These are phyloP conservation scores for Brachyptera risi DNA, from an alignment of 2,888 invertebrate genomes.

Conservation along the genomic window DNA sequence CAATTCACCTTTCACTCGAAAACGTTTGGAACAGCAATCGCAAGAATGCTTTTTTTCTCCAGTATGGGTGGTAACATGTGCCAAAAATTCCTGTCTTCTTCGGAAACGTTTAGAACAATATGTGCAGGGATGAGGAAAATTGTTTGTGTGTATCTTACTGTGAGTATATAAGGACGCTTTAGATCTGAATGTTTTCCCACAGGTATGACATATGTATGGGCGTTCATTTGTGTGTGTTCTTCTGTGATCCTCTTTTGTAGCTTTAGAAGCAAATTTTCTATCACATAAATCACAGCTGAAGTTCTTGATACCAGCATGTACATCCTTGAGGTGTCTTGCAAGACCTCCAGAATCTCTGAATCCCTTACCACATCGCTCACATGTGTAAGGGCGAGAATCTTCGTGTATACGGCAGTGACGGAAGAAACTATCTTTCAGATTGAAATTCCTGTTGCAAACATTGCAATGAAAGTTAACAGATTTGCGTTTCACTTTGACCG, in stretches of 20 bases:
- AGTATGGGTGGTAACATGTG: constrained; percentile 54
- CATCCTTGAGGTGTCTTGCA: constrained; percentile 49
- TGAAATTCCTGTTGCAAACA: constrained; percentile 25
- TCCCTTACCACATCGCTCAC: constrained; percentile 62
- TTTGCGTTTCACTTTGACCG: too few species aligned
- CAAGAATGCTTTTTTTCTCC: constrained; percentile 54
- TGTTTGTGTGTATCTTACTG: constrained; percentile 54
- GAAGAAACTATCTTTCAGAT: constrained; percentile 23
- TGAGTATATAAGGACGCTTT: constrained; percentile 62
- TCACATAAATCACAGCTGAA: constrained; percentile 50
- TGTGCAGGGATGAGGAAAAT: constrained; percentile 54
- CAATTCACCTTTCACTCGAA: constrained; percentile 30
- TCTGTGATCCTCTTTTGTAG: constrained; percentile 46
- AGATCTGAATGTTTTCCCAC: constrained; percentile 56
- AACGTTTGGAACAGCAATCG: constrained; percentile 45
- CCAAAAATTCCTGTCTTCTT: constrained; percentile 50
- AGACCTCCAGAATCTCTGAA: constrained; percentile 61
- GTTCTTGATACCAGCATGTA: constrained; percentile 49
- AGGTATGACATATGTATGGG: constrained; percentile 47
- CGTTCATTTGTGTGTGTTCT: constrained; percentile 43
- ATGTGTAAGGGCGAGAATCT: constrained; percentile 61
- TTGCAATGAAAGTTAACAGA: constrained; percentile 22
- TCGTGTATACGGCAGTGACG: constrained; percentile 48
- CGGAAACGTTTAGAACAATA: constrained; percentile 56
- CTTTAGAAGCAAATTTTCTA: constrained; percentile 49